Conservation (phyloP, 2,888 invertebrate species). For the Xestia c-nigrum region DNA sequence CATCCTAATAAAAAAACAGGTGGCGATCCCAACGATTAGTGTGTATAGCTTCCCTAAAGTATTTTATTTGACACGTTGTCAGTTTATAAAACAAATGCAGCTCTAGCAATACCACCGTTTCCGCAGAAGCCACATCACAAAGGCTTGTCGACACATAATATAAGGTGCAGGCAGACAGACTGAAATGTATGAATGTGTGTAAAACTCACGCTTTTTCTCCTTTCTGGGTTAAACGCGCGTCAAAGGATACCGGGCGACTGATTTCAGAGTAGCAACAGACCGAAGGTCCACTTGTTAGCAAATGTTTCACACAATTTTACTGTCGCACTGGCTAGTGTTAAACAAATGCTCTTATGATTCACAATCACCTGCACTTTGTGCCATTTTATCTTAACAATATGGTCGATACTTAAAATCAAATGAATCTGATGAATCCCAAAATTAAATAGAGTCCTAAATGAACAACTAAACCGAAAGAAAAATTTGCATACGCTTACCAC, state of each 20-base stretch:
- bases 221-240: conserved; percentile 57
- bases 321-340: background rate
- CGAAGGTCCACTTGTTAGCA: conserved; percentile 2
- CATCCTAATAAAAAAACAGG: too few relatives aligned
- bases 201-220: conserved; percentile 45
- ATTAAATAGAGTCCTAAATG: background rate
- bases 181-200: conserved; percentile 11
- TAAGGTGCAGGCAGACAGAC: conserved; percentile 1
- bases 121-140: conserved; percentile 23
- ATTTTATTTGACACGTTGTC: background rate
- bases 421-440: background rate
- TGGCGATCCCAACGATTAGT: background rate
- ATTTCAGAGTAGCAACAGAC: background rate
- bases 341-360: background rate
- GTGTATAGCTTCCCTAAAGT: background rate
- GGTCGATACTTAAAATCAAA: background rate
- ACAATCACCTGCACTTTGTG: background rate
- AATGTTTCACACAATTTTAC: background rate
- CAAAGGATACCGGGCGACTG: conserved; percentile 45
- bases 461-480: background rate
- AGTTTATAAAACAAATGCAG: conserved; percentile 3
- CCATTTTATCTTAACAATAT: background rate
- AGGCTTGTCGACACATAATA: background rate
- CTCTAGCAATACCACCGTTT: background rate
- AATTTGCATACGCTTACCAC: background rate